Conservation (phyloP, 2,113 vertebrate species). For the Scytalopus superciliaris region DNA sequence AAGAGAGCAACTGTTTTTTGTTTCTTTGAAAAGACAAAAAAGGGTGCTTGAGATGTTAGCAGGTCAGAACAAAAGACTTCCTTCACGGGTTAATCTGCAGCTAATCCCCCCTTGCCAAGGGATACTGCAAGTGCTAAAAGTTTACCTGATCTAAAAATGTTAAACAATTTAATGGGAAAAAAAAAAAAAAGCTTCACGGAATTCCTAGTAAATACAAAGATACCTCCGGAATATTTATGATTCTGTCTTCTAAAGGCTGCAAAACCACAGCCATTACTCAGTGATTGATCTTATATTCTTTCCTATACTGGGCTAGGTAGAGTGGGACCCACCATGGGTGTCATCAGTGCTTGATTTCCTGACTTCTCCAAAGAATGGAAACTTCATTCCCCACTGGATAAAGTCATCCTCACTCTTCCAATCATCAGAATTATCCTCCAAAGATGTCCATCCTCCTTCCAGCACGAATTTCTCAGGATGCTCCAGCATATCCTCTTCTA, state of each 20-base stretch:
- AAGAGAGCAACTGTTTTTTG: background rate
- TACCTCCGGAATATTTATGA: background rate
- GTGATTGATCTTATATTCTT: background rate
- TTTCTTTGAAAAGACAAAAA: slow-evolving; percentile 27
- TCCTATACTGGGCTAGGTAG: background rate
- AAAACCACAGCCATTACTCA: background rate
- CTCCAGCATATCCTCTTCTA: background rate
- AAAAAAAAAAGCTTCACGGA: background rate
- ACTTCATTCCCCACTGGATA: background rate
- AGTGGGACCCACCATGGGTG: background rate
- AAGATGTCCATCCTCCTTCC: background rate
- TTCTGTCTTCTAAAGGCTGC: background rate
- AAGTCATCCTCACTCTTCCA: background rate
- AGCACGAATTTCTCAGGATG: background rate
- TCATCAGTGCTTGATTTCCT: background rate
- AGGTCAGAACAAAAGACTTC: slow-evolving; percentile 1
- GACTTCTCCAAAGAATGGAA: background rate
- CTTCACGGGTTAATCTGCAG: background rate
- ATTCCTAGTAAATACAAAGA: background rate
- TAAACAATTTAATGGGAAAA: background rate
- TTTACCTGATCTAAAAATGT: background rate
- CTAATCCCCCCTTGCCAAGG: background rate
- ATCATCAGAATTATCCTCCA: background rate
- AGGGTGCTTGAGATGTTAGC: background rate
- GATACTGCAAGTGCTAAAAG: background rate